Evolutionary conservation across 2,113 vertebrate species (phyloP).

Genomic region (Ammospiza caudacuta): DNA sequence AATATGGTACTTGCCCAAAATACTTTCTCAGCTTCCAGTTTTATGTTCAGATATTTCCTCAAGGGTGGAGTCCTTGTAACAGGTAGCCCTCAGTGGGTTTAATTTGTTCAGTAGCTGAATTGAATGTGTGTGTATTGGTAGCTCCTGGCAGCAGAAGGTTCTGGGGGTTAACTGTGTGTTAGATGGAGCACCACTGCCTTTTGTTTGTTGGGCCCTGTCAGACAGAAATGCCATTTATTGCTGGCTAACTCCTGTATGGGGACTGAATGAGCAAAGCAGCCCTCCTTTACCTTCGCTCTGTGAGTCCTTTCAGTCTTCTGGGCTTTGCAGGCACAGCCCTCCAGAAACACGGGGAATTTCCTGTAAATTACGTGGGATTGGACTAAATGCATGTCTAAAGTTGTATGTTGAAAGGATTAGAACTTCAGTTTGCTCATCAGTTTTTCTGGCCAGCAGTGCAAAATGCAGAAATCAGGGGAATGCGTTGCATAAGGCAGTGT

Average conservation of each 20-base stretch:
- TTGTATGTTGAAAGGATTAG: background rate
- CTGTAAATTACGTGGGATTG: background rate
- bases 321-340: background rate
- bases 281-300: rapidly evolving
- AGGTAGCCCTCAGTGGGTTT: background rate
- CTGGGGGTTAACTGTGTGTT: background rate
- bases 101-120: background rate
- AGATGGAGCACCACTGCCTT: background rate
- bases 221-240: background rate
- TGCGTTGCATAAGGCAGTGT: background rate
- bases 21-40: background rate
- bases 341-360: background rate
- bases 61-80: background rate
- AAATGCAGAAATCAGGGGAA: background rate
- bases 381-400: background rate
- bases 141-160: background rate
- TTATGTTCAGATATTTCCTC: background rate
- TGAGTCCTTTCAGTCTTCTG: background rate
- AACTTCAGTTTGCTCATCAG: background rate
- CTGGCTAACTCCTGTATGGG: background rate
- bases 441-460: background rate
- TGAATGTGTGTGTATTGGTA: background rate
- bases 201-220: background rate
- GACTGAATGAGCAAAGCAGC: background rate
- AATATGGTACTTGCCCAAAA: background rate